These are phyloP conservation scores for Heteronetta atricapilla DNA, from an alignment of 2,113 vertebrate genomes.

Conservation along the genomic window DNA sequence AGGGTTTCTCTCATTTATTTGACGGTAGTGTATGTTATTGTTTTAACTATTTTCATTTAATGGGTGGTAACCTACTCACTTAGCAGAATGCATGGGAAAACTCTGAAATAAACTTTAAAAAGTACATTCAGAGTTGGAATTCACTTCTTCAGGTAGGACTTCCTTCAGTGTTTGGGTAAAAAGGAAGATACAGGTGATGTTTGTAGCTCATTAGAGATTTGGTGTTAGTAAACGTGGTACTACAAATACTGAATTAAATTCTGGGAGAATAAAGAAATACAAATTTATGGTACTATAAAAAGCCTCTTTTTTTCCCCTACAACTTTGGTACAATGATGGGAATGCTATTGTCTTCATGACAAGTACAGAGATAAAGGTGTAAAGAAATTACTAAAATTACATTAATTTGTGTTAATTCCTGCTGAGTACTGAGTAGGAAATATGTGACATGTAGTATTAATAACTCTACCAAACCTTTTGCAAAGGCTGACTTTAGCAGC, in stretches of 20 bases:
- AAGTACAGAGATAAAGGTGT: not conserved
- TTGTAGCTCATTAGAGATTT: not conserved
- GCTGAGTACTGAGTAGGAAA: not conserved
- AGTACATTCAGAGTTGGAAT: conserved; percentile 24
- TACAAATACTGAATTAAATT: not conserved
- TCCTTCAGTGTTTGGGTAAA: conserved; percentile 14
- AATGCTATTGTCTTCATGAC: not conserved
- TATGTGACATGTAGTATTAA: not conserved
- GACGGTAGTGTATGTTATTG: not conserved
- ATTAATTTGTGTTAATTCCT: not conserved
- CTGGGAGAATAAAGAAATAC: not conserved
- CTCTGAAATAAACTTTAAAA: not conserved
- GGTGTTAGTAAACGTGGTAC: not conserved
- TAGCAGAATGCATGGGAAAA: not conserved
- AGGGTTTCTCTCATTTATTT: not conserved
- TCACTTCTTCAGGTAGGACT: not conserved
- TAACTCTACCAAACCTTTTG: not conserved
- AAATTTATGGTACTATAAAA: not conserved
- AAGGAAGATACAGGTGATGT: not conserved
- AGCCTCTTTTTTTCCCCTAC: not conserved
- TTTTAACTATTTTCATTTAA: not conserved
- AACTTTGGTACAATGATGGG: not conserved
- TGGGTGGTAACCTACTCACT: not conserved
- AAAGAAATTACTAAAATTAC: not conserved
- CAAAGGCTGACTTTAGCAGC: not conserved